Base-by-base conservation (phyloP, 2,888 invertebrate species). In the Aporophyla nigra region DNA sequence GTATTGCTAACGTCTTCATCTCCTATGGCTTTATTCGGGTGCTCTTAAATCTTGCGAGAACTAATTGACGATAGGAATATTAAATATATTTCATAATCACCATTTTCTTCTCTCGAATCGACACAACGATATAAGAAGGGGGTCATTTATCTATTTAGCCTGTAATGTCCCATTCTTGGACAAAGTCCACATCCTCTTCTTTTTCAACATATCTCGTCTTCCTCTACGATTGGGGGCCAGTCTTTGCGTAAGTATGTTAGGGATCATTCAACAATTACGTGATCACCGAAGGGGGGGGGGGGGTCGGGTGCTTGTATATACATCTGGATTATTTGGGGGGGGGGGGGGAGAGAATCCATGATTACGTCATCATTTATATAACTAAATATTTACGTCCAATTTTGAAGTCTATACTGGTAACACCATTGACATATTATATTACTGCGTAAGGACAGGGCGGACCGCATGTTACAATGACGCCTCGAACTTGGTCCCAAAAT, bases 1-100 rank as follows among this genome's bases (percentile, higher is more conserved):
- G 54, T 81, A 62, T 62, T 56, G 58, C 51, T 62, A 74, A 79
- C 62, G 40, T 79, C 84, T 79, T 68, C 33, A 24, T 75, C 10
- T 46, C n/a, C 21, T 43, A 66, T 61, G 24, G 21, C 40, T 80
- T 10, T 40, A 33, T 53, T 78, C 53, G n/a, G 43, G 19, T 33
- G 24, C n/a, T 54, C 6, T 59, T 72, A 53, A 14, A 49, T 66
- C 5, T 24, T 33, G 49, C 5, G 21, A 21, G 19, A 56, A 56
- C 33, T 14, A n/a, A n/a, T 14, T 24, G 16, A n/a, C 21, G 46
- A 58, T 14, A 71, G 24, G 9, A 21, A 56, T 54, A n/a, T 24
- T 46, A 24, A 46, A 46, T 5, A 19, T 24, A 2, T 24, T 21
- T 27, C 5, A 14, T 68, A 43, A 24, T 68, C 24, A 43, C 5